Percentiles rank a stretch among this genome's conserved stretches.
Conservation (phyloP, 1,140 invertebrate species). For the Habropoda laboriosa region DNA sequence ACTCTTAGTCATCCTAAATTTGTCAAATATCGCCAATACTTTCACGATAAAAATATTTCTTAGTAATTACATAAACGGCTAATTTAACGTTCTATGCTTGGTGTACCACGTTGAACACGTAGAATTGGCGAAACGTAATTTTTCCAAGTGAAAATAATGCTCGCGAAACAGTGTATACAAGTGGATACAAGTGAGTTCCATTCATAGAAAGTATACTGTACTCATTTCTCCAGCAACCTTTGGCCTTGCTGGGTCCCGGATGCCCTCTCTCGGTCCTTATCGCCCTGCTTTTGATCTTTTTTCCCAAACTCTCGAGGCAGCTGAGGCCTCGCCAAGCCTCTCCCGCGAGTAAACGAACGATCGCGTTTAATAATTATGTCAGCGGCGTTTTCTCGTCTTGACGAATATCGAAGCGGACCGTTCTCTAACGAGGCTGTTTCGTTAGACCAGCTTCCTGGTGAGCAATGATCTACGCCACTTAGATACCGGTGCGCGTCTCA, state of each 20-base stretch:
- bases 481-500: not conserved
- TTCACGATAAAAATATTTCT: too few relatives aligned
- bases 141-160: too few relatives aligned
- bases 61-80: too few relatives aligned
- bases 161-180: not conserved
- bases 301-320: constrained; percentile 28
- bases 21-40: too few relatives aligned
- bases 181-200: constrained; percentile 25
- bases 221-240: constrained; percentile 59
- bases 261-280: constrained; percentile 52
- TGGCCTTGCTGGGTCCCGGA: constrained; percentile 58
- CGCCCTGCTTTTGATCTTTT: constrained; percentile 45
- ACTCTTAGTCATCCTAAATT: too few relatives aligned
- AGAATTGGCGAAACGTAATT: too few relatives aligned
- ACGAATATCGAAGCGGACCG: constrained; percentile 23
- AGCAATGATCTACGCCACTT: constrained; percentile 1
- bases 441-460: not conserved
- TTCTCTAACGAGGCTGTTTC: constrained; percentile 29
- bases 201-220: constrained; percentile 62
- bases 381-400: not conserved
- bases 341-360: not conserved
- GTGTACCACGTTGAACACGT: too few relatives aligned
- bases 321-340: too few relatives aligned
- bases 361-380: constrained; percentile 43
- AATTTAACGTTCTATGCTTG: too few relatives aligned